Evolutionary conservation across 2,888 invertebrate species (phyloP).

Genomic region (Escarpia spicata): DNA sequence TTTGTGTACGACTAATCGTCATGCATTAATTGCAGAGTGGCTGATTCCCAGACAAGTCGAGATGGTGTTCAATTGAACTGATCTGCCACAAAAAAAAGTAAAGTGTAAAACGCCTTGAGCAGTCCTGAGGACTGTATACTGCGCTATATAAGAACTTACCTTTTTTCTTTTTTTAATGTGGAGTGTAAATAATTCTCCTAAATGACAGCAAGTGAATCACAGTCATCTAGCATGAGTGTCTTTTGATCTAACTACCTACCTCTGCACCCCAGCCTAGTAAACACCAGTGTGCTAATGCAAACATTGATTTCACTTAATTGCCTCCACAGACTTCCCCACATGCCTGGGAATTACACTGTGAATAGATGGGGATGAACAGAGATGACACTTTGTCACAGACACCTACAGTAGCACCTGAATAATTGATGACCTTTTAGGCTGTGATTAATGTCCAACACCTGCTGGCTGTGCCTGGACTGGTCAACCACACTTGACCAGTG

Average conservation of each 20-base stretch:
- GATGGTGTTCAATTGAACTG: too few relatives aligned
- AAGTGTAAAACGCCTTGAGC: too few relatives aligned
- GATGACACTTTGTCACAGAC: background rate
- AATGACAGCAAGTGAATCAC: too few relatives aligned
- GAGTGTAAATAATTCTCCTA: too few relatives aligned
- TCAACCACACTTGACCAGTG: background rate
- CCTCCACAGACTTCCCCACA: background rate
- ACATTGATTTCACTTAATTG: background rate
- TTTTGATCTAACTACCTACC: background rate
- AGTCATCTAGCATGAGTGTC: too few relatives aligned
- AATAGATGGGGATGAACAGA: background rate
- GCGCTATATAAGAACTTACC: too few relatives aligned
- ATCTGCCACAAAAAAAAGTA: too few relatives aligned
- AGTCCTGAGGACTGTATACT: too few relatives aligned
- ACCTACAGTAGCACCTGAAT: background rate
- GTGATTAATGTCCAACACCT: background rate
- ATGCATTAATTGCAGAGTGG: too few relatives aligned
- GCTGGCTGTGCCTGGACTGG: background rate
- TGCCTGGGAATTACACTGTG: background rate
- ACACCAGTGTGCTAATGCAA: background rate
- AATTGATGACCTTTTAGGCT: background rate
- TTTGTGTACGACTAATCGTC: too few relatives aligned
- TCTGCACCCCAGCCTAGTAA: background rate
- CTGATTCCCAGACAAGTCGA: too few relatives aligned
- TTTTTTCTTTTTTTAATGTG: too few relatives aligned